These are phyloP conservation scores for Gerris lacustris DNA, from an alignment of 2,888 invertebrate species.

Conservation along the genomic window DNA sequence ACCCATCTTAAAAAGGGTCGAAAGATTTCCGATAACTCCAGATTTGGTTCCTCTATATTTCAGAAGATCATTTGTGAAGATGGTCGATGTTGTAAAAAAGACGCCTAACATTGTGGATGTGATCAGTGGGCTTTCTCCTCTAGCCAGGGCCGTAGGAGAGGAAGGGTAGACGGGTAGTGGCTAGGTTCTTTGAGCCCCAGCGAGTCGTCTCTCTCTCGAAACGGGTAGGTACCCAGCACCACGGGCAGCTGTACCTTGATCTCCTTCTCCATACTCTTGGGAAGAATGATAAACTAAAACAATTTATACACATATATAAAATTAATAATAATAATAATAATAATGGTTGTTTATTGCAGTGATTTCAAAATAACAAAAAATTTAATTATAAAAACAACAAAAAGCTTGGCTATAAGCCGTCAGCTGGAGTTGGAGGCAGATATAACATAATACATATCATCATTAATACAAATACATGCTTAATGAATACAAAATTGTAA, in stretches of 20 bases:
- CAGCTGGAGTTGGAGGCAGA: too few relatives aligned
- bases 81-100: too few relatives aligned
- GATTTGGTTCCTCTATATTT: too few relatives aligned
- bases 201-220: constrained; percentile 49
- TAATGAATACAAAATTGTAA: too few relatives aligned
- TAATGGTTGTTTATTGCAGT: neutral
- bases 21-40: too few relatives aligned
- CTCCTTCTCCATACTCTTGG: constrained; percentile 82
- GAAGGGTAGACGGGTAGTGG: constrained; percentile 84
- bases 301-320: constrained; percentile 17
- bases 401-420: too few relatives aligned
- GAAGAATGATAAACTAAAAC: constrained; percentile 73
- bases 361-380: neutral
- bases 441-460: too few relatives aligned
- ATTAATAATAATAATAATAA: neutral
- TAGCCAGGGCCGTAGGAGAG: constrained; percentile 81
- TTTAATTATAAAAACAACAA: too few relatives aligned
- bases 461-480: too few relatives aligned
- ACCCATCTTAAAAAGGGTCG: too few relatives aligned
- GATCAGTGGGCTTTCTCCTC: constrained; percentile 48
- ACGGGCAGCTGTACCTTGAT: constrained; percentile 85
- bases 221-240: constrained; percentile 81
- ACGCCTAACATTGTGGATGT: too few relatives aligned
- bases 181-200: constrained; percentile 56
- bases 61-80: too few relatives aligned